A percentile compares a stretch with the other conserved stretches of the same genome.
Conservation (phyloP, 2,888 invertebrate genomes). For the Plebejus melissa region DNA sequence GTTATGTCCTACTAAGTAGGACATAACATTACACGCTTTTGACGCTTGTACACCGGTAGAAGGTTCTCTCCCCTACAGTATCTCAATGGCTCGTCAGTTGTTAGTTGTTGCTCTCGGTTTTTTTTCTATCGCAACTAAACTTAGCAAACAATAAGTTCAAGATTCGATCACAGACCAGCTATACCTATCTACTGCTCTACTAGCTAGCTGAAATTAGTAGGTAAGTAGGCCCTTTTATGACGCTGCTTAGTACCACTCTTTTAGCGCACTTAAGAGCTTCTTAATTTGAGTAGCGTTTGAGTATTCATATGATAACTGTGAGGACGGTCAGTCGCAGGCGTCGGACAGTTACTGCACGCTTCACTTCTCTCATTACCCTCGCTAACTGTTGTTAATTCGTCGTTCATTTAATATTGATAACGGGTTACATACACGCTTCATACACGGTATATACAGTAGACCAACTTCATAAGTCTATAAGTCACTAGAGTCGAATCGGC, state of each 20-base stretch:
- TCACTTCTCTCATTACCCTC: constrained; percentile 33
- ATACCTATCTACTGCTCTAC: no score
- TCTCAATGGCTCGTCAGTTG: neutral
- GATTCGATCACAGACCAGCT: no score
- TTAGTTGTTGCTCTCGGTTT: neutral
- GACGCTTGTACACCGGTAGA: no score
- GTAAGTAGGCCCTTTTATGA: no score
- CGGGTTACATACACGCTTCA: constrained; percentile 22
- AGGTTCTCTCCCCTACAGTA: no score
- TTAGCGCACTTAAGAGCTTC: no score
- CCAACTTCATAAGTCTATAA: neutral
- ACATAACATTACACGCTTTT: no score
- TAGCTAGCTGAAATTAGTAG: no score
- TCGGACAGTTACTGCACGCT: constrained; percentile 36
- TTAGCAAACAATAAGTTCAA: no score
- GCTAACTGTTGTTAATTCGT: constrained; percentile 30
- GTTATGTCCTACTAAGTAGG: no score
- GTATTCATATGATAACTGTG: neutral
- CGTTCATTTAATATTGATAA: constrained; percentile 27
- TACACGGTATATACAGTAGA: neutral
- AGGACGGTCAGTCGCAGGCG: constrained; percentile 15
- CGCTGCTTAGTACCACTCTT: no score
- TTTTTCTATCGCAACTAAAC: neutral
- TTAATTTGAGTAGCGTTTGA: no score
- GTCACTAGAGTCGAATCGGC: neutral